Evolutionary conservation across 2,797 vertebrate genomes (phyloP).

Genomic region (Gymnopithys bicolor): DNA sequence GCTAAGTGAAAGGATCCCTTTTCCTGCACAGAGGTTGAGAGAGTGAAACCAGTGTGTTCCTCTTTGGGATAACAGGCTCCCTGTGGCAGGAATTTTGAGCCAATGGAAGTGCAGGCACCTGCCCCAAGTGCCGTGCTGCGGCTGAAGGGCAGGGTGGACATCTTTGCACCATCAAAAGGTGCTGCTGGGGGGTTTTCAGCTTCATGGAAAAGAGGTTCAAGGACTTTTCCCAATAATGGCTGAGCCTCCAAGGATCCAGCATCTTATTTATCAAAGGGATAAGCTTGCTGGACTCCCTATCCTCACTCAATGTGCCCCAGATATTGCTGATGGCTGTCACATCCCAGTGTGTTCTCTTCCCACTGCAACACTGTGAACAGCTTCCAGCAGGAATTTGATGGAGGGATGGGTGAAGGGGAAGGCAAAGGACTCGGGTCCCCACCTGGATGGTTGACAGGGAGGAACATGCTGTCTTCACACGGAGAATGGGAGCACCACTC

Average conservation of each 20-base stretch:
- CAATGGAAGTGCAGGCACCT: not conserved
- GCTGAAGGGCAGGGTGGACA: not conserved
- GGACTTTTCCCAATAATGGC: not conserved
- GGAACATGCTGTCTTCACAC: fast-evolving
- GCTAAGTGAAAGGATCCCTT: not conserved
- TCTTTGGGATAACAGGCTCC: not conserved
- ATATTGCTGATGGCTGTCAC: not conserved
- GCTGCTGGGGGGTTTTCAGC: not conserved
- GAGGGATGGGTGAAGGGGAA: not conserved
- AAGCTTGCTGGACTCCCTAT: fast-evolving
- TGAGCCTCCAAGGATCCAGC: not conserved
- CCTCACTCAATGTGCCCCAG: not conserved
- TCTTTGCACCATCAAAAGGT: not conserved
- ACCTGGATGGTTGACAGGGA: not conserved
- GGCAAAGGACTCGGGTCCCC: not conserved
- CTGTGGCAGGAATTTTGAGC: not conserved
- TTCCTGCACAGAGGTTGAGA: not conserved
- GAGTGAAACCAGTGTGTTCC: not conserved
- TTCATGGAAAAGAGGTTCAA: not conserved
- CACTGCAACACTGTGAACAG: fast-evolving
- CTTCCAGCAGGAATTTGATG: not conserved
- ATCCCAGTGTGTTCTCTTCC: not conserved
- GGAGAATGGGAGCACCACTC: fast-evolving
- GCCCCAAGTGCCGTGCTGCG: not conserved
- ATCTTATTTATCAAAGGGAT: not conserved